Base-by-base conservation (phyloP, 2,888 invertebrate genomes). In the Caenorhabditis panamensis region DNA sequence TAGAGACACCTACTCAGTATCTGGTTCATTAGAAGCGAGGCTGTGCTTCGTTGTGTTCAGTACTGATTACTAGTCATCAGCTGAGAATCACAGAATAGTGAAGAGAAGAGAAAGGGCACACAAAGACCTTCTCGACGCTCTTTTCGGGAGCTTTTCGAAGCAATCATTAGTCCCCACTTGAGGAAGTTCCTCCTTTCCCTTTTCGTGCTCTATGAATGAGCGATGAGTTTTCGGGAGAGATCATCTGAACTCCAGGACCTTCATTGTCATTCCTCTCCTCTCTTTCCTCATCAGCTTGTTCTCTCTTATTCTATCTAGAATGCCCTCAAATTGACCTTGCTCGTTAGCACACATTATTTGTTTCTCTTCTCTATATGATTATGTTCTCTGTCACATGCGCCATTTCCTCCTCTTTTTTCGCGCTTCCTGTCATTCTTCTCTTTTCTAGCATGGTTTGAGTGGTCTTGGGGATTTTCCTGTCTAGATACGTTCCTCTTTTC, bases 91-190 rank as follows among this genome's bases (percentile, higher is more conserved):
- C 36, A 36, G 36, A 36, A 8, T 11, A 36, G 5, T 47, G 47
- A n/a, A n/a, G n/a, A n/a, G n/a, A n/a, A n/a, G 47, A 47, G 47
- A 3, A 47, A 5, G 47, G 13, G 13, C 9, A n/a, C n/a, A n/a
- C 47, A 5, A 11, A 16, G 13, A 13, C 41, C 5, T 9, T 41
- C 41, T 9, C 16, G 41, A 6, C 9, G 41, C 36, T 36, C 49
- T 11, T 20, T 49, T 49, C 22, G 49, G 20, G 22, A 49, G 49
- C 49, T 22, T 20, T 20, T 4, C 49, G n/a, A n/a, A n/a, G n/a
- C n/a, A 49, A 49, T 49, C 49, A 49, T 53, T 53, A 53, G 53
- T 1, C 24, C 1, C 53, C 53, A 24, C 53, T 53, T 53, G 53
- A 53, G 53, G 11, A 53, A 24, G 16, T 24, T 24, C 53, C 11